Percentiles rank a stretch among this genome's conserved stretches.
phyloP scores from a whole-genome alignment of 2,113 vertebrate genomes.

The Pycnonotus jocosus region DNA sequence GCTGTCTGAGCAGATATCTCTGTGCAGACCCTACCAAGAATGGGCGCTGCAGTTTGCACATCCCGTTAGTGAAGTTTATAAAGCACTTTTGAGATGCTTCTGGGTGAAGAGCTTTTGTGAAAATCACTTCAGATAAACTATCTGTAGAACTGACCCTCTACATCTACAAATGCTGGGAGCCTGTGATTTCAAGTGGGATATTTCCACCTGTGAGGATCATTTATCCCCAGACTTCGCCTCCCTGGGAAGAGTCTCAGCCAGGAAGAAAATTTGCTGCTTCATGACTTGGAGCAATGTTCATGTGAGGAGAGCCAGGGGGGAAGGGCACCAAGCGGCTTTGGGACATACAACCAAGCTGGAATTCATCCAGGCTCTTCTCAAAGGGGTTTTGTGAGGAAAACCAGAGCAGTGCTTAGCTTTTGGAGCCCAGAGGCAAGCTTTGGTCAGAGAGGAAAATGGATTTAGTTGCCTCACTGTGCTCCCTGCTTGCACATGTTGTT shows the following conservation, averaged over 20 bases:
- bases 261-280: conserved; percentile 27
- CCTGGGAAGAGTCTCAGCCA: not conserved
- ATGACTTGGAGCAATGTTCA: not conserved
- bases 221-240: not conserved
- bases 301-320: not conserved
- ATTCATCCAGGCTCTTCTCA: conserved; percentile 27
- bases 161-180: not conserved
- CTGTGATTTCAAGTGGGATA: rapidly evolving
- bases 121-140: conserved; percentile 4
- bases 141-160: not conserved
- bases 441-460: not conserved
- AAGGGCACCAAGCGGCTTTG: not conserved
- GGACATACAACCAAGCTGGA: conserved; percentile 3
- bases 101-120: conserved; percentile 1
- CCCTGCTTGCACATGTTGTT: not conserved
- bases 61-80: not conserved
- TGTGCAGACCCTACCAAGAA: not conserved
- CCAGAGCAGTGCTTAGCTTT: not conserved
- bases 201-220: not conserved
- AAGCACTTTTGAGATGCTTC: conserved; percentile 11
- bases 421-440: not conserved
- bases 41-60: not conserved
- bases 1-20: not conserved
- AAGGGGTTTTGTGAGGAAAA: conserved; percentile 51
- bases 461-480: not conserved